Evolutionary conservation across 2,113 vertebrate genomes (phyloP).

Genomic region (Pheucticus melanocephalus): DNA sequence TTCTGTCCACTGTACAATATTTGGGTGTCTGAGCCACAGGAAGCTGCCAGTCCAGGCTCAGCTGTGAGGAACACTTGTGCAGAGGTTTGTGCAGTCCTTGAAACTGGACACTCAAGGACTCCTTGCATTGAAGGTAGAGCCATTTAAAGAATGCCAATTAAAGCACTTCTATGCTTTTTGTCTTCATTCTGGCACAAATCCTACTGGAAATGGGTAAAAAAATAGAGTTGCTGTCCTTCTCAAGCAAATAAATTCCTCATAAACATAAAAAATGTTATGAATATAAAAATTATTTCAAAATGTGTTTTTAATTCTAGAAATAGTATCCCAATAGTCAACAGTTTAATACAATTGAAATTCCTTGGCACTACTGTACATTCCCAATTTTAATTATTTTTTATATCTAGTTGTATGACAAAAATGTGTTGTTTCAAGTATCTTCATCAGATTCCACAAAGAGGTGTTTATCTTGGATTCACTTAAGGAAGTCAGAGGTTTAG

Average conservation of each 20-base stretch:
- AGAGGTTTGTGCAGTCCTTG: neutral
- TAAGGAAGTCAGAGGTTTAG: neutral
- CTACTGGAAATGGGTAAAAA: neutral
- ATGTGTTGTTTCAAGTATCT: neutral
- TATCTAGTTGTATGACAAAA: neutral
- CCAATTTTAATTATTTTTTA: neutral
- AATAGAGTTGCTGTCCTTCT: neutral
- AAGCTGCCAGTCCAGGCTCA: neutral
- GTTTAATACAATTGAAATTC: neutral
- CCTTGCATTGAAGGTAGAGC: neutral
- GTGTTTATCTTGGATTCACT: neutral
- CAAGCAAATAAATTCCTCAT: neutral
- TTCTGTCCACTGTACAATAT: neutral
- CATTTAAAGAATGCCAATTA: neutral
- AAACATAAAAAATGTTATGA: neutral
- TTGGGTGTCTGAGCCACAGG: neutral
- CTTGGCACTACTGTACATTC: neutral
- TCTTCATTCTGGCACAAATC: neutral
- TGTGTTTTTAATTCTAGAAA: neutral
- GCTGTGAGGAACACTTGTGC: neutral
- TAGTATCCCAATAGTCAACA: neutral
- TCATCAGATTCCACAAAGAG: neutral
- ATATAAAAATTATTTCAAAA: neutral
- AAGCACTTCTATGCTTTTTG: neutral
- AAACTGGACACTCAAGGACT: neutral